These are phyloP conservation scores for Heliangelus exortis DNA, from an alignment of 2,797 vertebrate genomes.

Conservation along the genomic window DNA sequence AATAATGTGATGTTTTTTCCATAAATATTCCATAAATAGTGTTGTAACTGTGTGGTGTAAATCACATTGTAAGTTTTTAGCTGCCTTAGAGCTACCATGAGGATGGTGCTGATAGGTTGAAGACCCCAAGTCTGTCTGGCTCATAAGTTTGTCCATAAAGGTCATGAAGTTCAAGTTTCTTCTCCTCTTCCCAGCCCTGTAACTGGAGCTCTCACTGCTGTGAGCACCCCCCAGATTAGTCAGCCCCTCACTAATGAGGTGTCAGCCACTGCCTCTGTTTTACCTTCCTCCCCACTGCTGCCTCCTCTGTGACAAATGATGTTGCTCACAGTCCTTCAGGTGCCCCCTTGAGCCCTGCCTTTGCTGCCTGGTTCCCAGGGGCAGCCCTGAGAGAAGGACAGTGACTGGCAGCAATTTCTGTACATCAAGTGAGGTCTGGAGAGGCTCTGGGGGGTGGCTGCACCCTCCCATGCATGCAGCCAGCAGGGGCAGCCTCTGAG, in stretches of 20 bases:
- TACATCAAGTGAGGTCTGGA: not conserved
- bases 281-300: not conserved
- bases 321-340: not conserved
- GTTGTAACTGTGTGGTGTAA: not conserved
- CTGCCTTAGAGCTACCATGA: not conserved
- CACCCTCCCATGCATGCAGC: not conserved
- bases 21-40: too few species aligned
- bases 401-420: not conserved
- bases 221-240: not conserved
- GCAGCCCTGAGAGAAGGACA: not conserved
- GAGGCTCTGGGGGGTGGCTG: not conserved
- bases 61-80: not conserved
- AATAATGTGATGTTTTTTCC: too few species aligned
- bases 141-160: not conserved
- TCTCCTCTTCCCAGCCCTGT: not conserved
- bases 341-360: fast-evolving
- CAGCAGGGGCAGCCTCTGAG: not conserved
- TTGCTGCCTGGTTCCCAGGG: not conserved
- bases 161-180: slow-evolving; percentile 10
- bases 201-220: not conserved
- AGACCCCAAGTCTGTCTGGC: not conserved
- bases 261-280: not conserved
- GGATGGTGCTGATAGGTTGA: not conserved
- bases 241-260: not conserved
- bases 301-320: not conserved